phyloP scores from a whole-genome alignment of 2,113 vertebrate species.

The Numida meleagris region DNA sequence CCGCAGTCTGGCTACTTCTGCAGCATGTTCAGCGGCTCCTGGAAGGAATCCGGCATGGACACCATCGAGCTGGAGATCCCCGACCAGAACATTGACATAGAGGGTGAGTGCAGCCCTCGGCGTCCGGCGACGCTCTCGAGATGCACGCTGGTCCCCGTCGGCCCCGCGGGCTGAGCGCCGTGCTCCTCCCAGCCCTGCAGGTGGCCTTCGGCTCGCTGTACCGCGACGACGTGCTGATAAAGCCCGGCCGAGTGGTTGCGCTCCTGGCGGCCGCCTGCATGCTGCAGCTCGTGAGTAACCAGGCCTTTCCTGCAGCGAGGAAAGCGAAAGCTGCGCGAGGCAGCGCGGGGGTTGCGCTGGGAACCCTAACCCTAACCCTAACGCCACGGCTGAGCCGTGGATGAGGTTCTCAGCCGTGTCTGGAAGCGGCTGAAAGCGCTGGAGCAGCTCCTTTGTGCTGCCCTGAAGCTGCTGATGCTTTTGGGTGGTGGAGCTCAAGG shows the following conservation, averaged over 20 bases:
- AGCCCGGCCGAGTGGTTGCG: constrained; percentile 91
- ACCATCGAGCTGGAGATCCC: constrained; percentile 95
- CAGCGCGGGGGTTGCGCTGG: neutral
- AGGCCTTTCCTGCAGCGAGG: too few species aligned
- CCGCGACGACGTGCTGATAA: constrained; percentile 94
- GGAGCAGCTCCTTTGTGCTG: neutral
- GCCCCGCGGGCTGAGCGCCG: too few species aligned
- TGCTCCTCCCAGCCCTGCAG: constrained; percentile 81
- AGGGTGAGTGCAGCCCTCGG: constrained; percentile 79
- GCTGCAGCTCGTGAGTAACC: constrained; percentile 91
- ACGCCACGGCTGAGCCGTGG: neutral
- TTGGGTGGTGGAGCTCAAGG: neutral
- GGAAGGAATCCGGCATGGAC: constrained; percentile 97
- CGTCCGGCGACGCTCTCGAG: too few species aligned
- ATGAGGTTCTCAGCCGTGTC: neutral
- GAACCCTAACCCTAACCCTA: too few species aligned
- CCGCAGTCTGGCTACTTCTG: constrained; percentile 96
- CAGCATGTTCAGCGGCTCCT: constrained; percentile 99
- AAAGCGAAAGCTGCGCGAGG: neutral
- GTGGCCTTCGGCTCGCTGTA: constrained; percentile 97
- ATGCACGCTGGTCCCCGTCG: too few species aligned
- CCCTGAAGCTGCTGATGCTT: neutral
- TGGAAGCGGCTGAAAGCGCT: neutral
- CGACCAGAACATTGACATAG: constrained; percentile 95
- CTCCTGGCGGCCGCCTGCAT: constrained; percentile 95